Percentiles rank a stretch among this genome's conserved stretches.
These are phyloP conservation scores for Diabrotica undecimpunctata DNA, from an alignment of 1,140 invertebrate genomes.

Conservation along the genomic window DNA sequence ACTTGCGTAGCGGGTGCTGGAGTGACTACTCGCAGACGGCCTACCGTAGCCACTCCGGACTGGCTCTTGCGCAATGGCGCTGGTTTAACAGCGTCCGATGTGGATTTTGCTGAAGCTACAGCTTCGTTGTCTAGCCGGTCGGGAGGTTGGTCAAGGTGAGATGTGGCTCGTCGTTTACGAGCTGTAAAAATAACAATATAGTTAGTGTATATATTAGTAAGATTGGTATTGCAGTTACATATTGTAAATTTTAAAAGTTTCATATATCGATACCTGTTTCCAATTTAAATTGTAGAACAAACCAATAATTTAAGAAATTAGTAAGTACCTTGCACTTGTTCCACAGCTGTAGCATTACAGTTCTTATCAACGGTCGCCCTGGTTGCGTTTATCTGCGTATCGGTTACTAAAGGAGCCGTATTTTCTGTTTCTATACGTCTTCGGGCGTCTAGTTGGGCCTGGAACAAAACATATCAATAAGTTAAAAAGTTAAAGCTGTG, in stretches of 20 bases:
- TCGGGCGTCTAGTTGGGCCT: conserved; percentile 46
- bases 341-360: conserved; percentile 62
- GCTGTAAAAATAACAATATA: conserved; percentile 24
- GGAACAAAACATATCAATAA: conserved; percentile 11
- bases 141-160: conserved; percentile 43
- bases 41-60: conserved; percentile 54
- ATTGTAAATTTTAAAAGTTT: too few species aligned
- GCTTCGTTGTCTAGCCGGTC: conserved; percentile 45
- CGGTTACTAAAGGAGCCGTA: conserved; percentile 50
- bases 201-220: too few species aligned
- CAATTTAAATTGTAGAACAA: not conserved
- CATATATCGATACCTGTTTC: too few species aligned
- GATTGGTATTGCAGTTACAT: too few species aligned
- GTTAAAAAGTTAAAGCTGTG: not conserved
- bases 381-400: conserved; percentile 47
- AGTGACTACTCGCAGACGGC: conserved; percentile 58
- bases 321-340: conserved; percentile 32
- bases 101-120: conserved; percentile 40
- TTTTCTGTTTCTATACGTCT: conserved; percentile 53
- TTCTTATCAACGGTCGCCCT: conserved; percentile 58
- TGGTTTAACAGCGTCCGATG: conserved; percentile 40
- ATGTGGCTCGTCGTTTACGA: conserved; percentile 42
- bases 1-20: conserved; percentile 19
- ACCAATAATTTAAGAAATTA: conserved; percentile 12
- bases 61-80: conserved; percentile 45